These are phyloP conservation scores for Podilymbus podiceps DNA, from an alignment of 2,113 vertebrate species.

Conservation along the genomic window DNA sequence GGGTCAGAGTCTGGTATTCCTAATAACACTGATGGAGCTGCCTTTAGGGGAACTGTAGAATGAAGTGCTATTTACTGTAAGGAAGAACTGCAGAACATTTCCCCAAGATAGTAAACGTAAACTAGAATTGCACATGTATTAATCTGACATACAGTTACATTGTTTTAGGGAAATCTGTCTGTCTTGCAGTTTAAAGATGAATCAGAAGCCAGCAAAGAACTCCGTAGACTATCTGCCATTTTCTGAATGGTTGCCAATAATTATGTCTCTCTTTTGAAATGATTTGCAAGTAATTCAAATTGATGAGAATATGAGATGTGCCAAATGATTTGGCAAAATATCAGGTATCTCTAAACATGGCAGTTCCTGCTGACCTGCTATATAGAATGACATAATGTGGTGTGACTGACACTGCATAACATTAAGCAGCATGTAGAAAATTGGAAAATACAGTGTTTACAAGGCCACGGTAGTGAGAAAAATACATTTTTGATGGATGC, in stretches of 20 bases:
- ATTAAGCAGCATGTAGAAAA: conserved; percentile 35
- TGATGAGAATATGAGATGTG: conserved; percentile 70
- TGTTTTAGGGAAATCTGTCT: conserved; percentile 57
- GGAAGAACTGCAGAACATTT: neutral
- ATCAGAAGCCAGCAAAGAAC: conserved; percentile 64
- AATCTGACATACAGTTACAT: neutral
- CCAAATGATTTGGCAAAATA: conserved; percentile 74
- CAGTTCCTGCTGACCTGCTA: conserved; percentile 66
- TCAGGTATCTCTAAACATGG: conserved; percentile 46
- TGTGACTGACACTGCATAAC: conserved; percentile 50
- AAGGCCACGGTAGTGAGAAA: conserved; percentile 8
- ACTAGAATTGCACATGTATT: neutral
- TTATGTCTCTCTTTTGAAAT: conserved; percentile 71
- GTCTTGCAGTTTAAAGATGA: conserved; percentile 40
- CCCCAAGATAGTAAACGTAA: neutral
- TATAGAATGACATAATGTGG: conserved; percentile 55
- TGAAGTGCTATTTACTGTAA: neutral
- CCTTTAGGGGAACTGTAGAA: neutral
- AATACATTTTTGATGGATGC: conserved; percentile 19
- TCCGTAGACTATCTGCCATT: conserved; percentile 57
- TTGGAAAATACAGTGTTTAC: conserved; percentile 20
- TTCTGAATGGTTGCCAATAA: conserved; percentile 68
- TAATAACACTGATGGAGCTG: neutral
- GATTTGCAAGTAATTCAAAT: conserved; percentile 77
- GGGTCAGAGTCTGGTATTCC: neutral